A percentile compares a stretch with the other conserved stretches of the same genome.
These are phyloP conservation scores for Hypocryptadius cinnamomeus DNA, from an alignment of 2,113 vertebrate genomes.

Conservation along the genomic window DNA sequence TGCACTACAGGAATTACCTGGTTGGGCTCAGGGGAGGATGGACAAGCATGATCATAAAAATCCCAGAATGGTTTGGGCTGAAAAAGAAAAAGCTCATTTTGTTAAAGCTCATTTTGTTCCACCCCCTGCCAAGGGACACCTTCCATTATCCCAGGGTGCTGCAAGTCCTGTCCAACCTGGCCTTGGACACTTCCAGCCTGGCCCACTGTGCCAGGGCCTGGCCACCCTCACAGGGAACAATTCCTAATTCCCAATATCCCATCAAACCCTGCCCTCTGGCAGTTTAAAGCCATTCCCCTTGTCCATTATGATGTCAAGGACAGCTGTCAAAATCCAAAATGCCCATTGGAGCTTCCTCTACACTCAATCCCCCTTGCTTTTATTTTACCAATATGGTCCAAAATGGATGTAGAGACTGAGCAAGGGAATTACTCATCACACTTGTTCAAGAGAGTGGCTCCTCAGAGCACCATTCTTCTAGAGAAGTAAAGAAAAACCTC, in stretches of 20 bases:
- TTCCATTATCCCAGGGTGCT: neutral
- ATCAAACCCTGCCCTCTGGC: neutral
- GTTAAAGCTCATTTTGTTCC: neutral
- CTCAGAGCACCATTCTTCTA: neutral
- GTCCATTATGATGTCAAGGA: neutral
- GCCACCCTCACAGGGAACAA: neutral
- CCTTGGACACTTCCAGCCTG: neutral
- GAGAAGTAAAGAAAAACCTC: neutral
- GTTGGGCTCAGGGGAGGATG: neutral
- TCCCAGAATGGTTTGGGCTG: neutral
- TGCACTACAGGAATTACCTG: neutral
- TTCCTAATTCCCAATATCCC: neutral
- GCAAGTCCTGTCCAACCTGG: neutral
- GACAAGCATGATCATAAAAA: neutral
- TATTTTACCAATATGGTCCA: neutral
- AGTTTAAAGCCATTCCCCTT: too few relatives aligned
- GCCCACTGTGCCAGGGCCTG: neutral
- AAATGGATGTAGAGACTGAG: neutral
- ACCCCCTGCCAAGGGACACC: neutral
- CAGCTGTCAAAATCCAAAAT: neutral
- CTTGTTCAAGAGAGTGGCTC: neutral
- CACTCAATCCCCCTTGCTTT: neutral
- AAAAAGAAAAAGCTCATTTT: neutral
- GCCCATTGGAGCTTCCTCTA: neutral
- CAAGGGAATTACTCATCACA: neutral